Base-by-base conservation (phyloP, 2,888 invertebrate species). In the Sturmia bella region DNA sequence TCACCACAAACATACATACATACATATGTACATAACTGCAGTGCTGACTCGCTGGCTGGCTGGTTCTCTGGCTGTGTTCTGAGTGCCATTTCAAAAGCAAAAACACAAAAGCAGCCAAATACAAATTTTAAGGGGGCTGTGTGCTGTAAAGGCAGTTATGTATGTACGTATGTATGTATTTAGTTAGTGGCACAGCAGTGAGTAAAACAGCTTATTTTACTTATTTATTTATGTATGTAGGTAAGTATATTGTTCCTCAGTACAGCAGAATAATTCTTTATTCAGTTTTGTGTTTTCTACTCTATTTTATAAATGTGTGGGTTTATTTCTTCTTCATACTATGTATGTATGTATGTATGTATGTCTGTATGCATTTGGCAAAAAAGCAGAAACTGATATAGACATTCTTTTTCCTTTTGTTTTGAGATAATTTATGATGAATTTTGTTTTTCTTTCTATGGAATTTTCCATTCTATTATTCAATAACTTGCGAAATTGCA, bases 121-220 rank as follows among this genome's bases (percentile, higher is more conserved):
- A 37, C 15, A 66, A 54, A 19, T 24, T 59, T 32, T 45, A 37
- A 57, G 69, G 72, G 80, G 80, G 79, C 72, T 52, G 79, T 63
- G 78, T 41, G 79, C 73, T 43, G 79, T 61, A 79, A 79, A 79
- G 79, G 68, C 79, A 79, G 79, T 79, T 79, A 9, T 32, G 32
- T 32, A 32, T 7, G 6, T 27, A 27, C 6, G 27, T 27, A 27
- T 27, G 27, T 6, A 27, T 27, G 27, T 27, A n/a, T n/a, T n/a
- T n/a, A 79, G 59, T 66, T 75, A 54, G 59, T 56, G 56, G 21
- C 41, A 73, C 21, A 63, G n/a, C 24, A 54, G 45, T 64, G 64
- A 64, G 15, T 59, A 59, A 50, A 68, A 57, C 66, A 39, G 57
- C 56, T 57, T 50, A 66, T 48, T 66, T 66, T 32, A 9, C 9